Evolutionary conservation across 1,140 invertebrate species (phyloP).

Genomic region (Lordiphosa mommai): DNA sequence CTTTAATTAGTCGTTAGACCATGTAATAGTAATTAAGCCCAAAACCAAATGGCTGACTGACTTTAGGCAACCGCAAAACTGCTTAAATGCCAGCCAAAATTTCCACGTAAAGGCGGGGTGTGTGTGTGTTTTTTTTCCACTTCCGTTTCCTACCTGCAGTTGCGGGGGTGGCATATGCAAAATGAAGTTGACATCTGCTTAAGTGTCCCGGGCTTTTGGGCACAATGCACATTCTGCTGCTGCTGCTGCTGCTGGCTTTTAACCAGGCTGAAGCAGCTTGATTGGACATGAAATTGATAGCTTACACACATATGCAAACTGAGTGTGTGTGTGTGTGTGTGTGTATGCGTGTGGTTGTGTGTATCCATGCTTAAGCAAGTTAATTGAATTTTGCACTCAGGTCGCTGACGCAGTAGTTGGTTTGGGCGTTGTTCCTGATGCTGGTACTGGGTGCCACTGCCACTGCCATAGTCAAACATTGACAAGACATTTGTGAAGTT

Average conservation of each 20-base stretch:
- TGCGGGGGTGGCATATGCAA: slow-evolving; percentile 59
- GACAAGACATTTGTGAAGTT: slow-evolving; percentile 76
- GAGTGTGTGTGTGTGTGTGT: slow-evolving; percentile 4
- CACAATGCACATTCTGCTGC: slow-evolving; percentile 51
- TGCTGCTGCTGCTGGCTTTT: slow-evolving; percentile 18
- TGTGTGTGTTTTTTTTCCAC: not conserved
- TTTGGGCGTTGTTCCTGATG: slow-evolving; percentile 41
- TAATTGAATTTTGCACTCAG: slow-evolving; percentile 78
- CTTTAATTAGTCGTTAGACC: slow-evolving; percentile 57
- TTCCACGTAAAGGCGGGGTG: slow-evolving; percentile 8
- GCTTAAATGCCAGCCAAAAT: slow-evolving; percentile 24
- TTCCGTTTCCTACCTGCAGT: not conserved
- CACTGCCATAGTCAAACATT: slow-evolving; percentile 59
- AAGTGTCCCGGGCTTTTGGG: slow-evolving; percentile 70
- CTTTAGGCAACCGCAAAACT: slow-evolving; percentile 36
- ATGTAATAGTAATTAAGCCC: slow-evolving; percentile 60
- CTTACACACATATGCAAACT: slow-evolving; percentile 22
- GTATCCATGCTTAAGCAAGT: slow-evolving; percentile 66
- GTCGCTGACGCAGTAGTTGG: slow-evolving; percentile 51
- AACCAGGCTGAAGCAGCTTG: slow-evolving; percentile 23
- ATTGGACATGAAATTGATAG: slow-evolving; percentile 79
- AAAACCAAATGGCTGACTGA: slow-evolving; percentile 61
- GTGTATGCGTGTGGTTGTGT: slow-evolving; percentile 25
- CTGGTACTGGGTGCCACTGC: no score
- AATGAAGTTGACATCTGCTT: slow-evolving; percentile 77